These are phyloP conservation scores for Drosophila limbata DNA, from an alignment of 2,888 invertebrate genomes.

Conservation along the genomic window DNA sequence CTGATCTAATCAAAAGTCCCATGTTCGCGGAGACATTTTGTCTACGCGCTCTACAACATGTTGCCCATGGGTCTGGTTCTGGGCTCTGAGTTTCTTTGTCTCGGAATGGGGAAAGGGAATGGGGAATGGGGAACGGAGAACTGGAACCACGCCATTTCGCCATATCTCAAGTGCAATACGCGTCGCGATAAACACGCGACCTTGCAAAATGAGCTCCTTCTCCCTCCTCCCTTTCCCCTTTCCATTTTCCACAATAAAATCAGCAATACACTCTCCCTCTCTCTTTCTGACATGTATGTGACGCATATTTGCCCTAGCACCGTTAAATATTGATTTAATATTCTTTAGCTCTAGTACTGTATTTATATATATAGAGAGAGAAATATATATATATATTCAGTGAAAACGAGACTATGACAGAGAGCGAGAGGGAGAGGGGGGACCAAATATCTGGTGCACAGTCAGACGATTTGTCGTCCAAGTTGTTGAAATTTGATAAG, in stretches of 20 bases:
- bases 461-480: constrained; percentile 74
- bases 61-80: constrained; percentile 25
- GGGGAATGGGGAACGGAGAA: background rate
- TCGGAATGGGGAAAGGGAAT: background rate
- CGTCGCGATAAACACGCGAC: constrained; percentile 76
- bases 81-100: background rate
- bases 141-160: constrained; percentile 65
- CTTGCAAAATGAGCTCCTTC: constrained; percentile 52
- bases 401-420: background rate
- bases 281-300: constrained; percentile 29
- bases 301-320: constrained; percentile 78
- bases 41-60: constrained; percentile 69
- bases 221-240: background rate
- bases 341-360: constrained; percentile 48
- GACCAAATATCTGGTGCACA: constrained; percentile 12
- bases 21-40: constrained; percentile 55
- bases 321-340: constrained; percentile 77
- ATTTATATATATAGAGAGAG: constrained; percentile 11
- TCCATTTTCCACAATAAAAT: background rate
- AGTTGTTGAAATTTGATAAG: constrained; percentile 55
- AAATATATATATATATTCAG: background rate
- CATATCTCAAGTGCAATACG: constrained; percentile 73
- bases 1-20: constrained; percentile 60
- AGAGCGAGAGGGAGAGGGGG: background rate
- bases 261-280: constrained; percentile 1